phyloP scores from a whole-genome alignment of 2,113 vertebrate genomes.

The Toxotes jaculatrix region DNA sequence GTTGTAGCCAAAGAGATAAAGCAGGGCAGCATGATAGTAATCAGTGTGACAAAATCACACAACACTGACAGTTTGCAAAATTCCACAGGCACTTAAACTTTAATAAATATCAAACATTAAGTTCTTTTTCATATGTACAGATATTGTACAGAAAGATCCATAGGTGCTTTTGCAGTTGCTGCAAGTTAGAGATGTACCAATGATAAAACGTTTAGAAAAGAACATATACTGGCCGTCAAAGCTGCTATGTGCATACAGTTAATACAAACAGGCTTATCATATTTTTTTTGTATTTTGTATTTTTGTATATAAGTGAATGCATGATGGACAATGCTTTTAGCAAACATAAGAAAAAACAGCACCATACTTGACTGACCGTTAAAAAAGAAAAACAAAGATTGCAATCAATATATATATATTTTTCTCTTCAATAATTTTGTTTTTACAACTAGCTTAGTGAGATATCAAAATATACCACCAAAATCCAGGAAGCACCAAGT shows the following conservation, averaged over 20 bases:
- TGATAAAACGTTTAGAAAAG: slow-evolving; percentile 76
- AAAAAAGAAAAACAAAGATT: slow-evolving; percentile 19
- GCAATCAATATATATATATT: slow-evolving; percentile 5
- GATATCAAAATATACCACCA: slow-evolving; percentile 37
- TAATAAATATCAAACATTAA: slow-evolving; percentile 97
- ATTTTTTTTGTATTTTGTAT: slow-evolving; percentile 7
- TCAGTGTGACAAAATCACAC: slow-evolving; percentile 64
- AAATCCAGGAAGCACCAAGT: slow-evolving; percentile 40
- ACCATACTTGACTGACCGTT: slow-evolving; percentile 33
- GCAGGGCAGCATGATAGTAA: not conserved
- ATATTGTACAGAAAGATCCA: slow-evolving; percentile 87
- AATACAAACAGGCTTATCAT: slow-evolving; percentile 74
- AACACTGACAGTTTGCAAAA: slow-evolving; percentile 87
- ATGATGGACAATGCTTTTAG: slow-evolving; percentile 48
- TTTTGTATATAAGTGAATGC: slow-evolving; percentile 58
- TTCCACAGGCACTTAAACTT: slow-evolving; percentile 88
- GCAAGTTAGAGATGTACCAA: slow-evolving; percentile 79
- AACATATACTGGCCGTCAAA: slow-evolving; percentile 72
- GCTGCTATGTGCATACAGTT: slow-evolving; percentile 78
- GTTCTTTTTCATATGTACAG: slow-evolving; percentile 91
- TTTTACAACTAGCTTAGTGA: slow-evolving; percentile 37
- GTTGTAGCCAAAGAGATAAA: not conserved
- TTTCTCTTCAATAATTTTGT: not conserved
- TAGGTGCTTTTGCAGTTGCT: slow-evolving; percentile 78
- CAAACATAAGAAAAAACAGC: slow-evolving; percentile 51